Evolutionary conservation across 2,113 vertebrate species (phyloP).

Genomic region (Seriola dumerili): DNA sequence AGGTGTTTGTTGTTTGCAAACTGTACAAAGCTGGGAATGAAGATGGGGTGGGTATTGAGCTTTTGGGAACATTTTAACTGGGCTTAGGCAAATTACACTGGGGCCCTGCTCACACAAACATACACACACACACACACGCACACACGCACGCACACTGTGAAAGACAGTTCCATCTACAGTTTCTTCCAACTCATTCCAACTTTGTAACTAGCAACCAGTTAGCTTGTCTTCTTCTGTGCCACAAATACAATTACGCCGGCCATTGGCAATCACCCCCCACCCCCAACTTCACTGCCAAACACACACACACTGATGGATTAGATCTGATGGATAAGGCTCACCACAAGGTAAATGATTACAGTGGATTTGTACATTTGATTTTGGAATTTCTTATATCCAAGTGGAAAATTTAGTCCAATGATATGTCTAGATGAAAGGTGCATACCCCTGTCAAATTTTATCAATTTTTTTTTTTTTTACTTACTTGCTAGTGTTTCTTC

Average conservation of each 20-base stretch:
- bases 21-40: too few species aligned
- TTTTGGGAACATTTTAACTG: neutral
- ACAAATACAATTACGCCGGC: slow-evolving; percentile 30
- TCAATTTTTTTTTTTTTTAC: too few species aligned
- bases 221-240: slow-evolving; percentile 9
- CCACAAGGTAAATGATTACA: neutral
- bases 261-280: neutral
- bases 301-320: neutral
- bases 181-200: slow-evolving; percentile 67
- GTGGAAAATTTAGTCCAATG: too few species aligned
- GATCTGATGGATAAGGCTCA: neutral
- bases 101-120: neutral
- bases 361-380: neutral
- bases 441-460: too few species aligned
- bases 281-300: neutral
- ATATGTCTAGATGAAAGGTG: too few species aligned
- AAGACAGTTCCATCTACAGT: slow-evolving; percentile 54
- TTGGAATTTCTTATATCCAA: neutral
- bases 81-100: neutral
- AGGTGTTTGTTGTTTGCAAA: too few species aligned
- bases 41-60: too few species aligned
- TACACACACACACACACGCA: slow-evolving; percentile 1
- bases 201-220: slow-evolving; percentile 55
- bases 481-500: too few species aligned
- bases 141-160: slow-evolving; percentile 6